Percentiles rank a stretch among this genome's conserved stretches.
phyloP scores from a whole-genome alignment of 2,888 invertebrate species.

The Globia sparganii region DNA sequence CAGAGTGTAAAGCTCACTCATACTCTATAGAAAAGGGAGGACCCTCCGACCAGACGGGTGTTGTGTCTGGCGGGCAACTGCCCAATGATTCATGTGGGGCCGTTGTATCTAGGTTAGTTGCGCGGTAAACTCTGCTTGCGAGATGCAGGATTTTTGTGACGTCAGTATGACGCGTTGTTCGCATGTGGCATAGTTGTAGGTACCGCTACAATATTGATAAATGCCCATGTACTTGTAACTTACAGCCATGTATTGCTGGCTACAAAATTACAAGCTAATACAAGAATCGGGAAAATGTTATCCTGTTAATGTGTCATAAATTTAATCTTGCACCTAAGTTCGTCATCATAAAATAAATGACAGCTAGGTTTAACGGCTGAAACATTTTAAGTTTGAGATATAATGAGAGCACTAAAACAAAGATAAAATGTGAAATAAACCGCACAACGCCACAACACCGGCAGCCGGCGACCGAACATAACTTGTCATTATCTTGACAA shows the following conservation, averaged over 20 bases:
- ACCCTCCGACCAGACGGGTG: too few relatives aligned
- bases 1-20: too few relatives aligned
- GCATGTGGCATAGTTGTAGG: too few relatives aligned
- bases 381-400: conserved; percentile 21
- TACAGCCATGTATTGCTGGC: not conserved
- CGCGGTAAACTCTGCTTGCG: too few relatives aligned
- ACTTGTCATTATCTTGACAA: conserved; percentile 47
- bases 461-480: conserved; percentile 41
- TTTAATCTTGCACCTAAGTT: not conserved
- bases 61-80: too few relatives aligned
- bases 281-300: not conserved
- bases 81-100: too few relatives aligned
- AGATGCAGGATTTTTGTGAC: too few relatives aligned
- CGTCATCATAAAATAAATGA: not conserved
- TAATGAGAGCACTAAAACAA: conserved; percentile 32
- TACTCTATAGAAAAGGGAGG: too few relatives aligned
- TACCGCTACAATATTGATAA: too few relatives aligned
- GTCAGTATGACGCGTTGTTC: too few relatives aligned
- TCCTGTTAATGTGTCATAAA: not conserved
- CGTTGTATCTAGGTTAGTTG: too few relatives aligned
- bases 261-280: not conserved
- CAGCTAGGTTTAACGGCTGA: not conserved
- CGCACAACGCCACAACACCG: conserved; percentile 16
- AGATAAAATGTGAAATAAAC: conserved; percentile 39
- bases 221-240: not conserved